Conservation (phyloP, 1,140 invertebrate species). For the Zeugodacus cucurbitae region DNA sequence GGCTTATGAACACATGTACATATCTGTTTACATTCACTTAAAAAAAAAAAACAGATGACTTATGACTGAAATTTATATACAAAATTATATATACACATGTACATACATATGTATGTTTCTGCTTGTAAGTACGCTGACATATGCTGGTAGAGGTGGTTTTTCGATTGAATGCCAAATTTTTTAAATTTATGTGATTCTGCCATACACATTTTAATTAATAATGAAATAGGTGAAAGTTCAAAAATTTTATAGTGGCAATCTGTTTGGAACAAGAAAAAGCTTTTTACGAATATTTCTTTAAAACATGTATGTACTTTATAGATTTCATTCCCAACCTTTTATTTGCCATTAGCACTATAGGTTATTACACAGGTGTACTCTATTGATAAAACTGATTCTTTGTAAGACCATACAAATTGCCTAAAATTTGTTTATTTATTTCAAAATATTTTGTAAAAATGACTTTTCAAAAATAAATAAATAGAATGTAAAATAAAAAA, state of each 20-base stretch:
- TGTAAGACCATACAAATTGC: too few relatives aligned
- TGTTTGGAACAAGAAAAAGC: not conserved
- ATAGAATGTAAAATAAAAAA: too few relatives aligned
- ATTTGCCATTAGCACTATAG: too few relatives aligned
- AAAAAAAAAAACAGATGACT: not conserved
- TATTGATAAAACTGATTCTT: too few relatives aligned
- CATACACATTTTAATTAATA: conserved; percentile 29
- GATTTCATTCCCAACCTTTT: too few relatives aligned
- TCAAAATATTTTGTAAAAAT: too few relatives aligned
- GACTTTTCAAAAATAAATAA: too few relatives aligned
- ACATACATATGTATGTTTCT: not conserved
- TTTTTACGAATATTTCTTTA: not conserved
- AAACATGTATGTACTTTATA: too few relatives aligned
- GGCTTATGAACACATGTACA: not conserved
- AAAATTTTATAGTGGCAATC: conserved; percentile 41
- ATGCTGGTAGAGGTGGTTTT: too few relatives aligned
- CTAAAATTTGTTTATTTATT: too few relatives aligned
- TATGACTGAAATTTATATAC: not conserved
- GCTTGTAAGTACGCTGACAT: not conserved
- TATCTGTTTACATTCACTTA: not conserved
- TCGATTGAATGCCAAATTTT: not conserved
- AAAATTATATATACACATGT: not conserved
- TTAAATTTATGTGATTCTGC: not conserved
- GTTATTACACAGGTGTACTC: too few relatives aligned
- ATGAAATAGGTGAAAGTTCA: conserved; percentile 41